These are phyloP conservation scores for Agelas oroides DNA, from an alignment of 37 sponge, comb jelly and placozoan genomes.

Conservation along the genomic window DNA sequence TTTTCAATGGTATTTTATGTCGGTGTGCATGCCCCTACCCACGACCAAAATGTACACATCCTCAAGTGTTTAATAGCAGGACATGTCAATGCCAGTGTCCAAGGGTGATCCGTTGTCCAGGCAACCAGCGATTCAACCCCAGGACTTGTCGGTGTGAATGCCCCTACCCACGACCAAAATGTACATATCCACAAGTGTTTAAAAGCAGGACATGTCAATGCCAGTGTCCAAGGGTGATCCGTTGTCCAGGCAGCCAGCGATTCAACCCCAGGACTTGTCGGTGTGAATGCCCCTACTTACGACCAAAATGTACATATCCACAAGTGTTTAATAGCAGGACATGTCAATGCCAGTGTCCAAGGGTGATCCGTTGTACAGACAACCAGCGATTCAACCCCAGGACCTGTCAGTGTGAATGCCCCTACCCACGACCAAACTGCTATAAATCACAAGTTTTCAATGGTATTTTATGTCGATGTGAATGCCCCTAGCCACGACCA, in stretches of 20 bases:
- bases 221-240: too few relatives aligned
- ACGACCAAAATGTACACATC: slow-evolving; percentile 21
- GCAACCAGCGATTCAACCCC: too few relatives aligned
- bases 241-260: too few relatives aligned
- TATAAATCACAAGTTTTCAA: neutral
- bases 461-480: too few relatives aligned
- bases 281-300: slow-evolving; percentile 24
- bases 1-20: neutral
- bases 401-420: slow-evolving; percentile 39
- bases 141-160: too few relatives aligned
- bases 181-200: too few relatives aligned
- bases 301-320: neutral
- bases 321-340: slow-evolving; percentile 22
- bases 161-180: too few relatives aligned
- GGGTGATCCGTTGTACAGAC: neutral
- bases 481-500: too few relatives aligned
- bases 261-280: slow-evolving; percentile 35
- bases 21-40: too few relatives aligned
- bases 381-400: slow-evolving; percentile 32
- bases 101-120: slow-evolving; percentile 8
- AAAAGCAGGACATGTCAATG: too few relatives aligned
- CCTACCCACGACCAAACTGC: neutral
- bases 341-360: slow-evolving; percentile 48
- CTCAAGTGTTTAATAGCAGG: neutral
- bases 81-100: slow-evolving; percentile 47